These are phyloP conservation scores for Clytia hemisphaerica DNA, from an alignment of 30 jellyfish, hydroid and myxozoan genomes.

Conservation along the genomic window DNA sequence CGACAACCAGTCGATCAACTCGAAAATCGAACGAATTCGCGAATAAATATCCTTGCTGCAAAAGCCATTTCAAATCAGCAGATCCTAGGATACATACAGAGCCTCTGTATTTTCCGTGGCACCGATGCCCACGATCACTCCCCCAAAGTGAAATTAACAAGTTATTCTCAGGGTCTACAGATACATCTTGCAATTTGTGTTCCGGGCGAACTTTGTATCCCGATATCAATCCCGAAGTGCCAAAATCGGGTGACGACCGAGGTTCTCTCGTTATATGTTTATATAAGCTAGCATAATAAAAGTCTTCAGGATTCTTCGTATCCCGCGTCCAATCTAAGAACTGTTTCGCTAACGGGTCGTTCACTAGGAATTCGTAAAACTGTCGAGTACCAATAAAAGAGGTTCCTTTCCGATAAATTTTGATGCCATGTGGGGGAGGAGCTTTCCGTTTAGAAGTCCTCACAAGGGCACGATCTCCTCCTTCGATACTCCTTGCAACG, in stretches of 20 bases:
- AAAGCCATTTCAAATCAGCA: conserved; percentile 79
- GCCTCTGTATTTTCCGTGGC: conserved; percentile 67
- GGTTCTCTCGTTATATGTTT: conserved; percentile 62
- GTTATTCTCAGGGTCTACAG: conserved; percentile 31
- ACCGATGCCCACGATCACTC: conserved; percentile 44
- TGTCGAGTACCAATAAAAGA: conserved; percentile 69
- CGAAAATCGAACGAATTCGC: conserved; percentile 85
- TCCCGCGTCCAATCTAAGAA: conserved; percentile 72
- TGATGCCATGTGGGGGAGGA: conserved; percentile 68
- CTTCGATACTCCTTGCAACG: conserved; percentile 20
- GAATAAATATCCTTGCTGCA: conserved; percentile 69
- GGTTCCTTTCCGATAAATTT: conserved; percentile 66
- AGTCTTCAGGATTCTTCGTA: conserved; percentile 91
- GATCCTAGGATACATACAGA: conserved; percentile 56
- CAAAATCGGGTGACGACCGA: conserved; percentile 79
- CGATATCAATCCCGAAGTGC: conserved; percentile 3
- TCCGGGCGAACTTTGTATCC: not conserved
- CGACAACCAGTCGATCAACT: conserved; percentile 66
- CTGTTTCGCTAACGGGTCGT: conserved; percentile 32
- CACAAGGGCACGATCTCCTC: conserved; percentile 40
- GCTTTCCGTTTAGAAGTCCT: conserved; percentile 52
- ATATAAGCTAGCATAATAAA: conserved; percentile 84
- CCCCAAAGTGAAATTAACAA: conserved; percentile 52
- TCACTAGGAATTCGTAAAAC: conserved; percentile 41
- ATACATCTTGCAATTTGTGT: conserved; percentile 23